Evolutionary conservation across 2,113 vertebrate genomes (phyloP).

Genomic region (Labeo rohita): DNA sequence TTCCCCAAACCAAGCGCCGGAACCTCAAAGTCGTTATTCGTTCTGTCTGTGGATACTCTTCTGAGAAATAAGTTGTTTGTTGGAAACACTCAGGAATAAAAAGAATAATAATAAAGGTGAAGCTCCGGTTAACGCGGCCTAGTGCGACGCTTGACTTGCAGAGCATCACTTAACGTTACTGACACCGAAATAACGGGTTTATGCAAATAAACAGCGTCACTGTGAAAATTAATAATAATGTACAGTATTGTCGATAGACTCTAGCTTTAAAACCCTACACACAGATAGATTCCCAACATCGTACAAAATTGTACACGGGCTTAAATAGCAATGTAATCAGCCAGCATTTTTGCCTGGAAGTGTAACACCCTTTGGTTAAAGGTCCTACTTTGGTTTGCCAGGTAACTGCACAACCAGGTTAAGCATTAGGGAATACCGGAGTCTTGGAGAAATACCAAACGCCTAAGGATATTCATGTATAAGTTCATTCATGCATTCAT

Average conservation of each 20-base stretch:
- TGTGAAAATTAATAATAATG: not conserved
- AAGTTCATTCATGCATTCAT: no score
- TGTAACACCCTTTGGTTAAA: not conserved
- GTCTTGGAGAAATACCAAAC: not conserved
- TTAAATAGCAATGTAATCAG: not conserved
- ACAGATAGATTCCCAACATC: not conserved
- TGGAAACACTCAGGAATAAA: not conserved
- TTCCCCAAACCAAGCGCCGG: not conserved
- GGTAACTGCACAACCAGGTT: not conserved
- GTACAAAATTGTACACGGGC: not conserved
- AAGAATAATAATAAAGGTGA: not conserved
- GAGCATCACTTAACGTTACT: not conserved
- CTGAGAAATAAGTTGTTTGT: not conserved
- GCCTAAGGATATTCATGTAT: no score
- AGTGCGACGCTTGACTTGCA: not conserved
- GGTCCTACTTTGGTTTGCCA: not conserved
- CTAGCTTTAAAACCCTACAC: not conserved
- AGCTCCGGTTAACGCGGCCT: not conserved
- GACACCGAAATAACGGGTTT: not conserved
- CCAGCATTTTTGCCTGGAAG: not conserved
- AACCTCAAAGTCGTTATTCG: not conserved
- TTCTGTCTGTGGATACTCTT: not conserved
- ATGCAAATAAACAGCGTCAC: not conserved
- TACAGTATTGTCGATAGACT: not conserved
- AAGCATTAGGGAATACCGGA: not conserved